Percentiles rank a stretch among this genome's conserved stretches.
phyloP scores from a whole-genome alignment of 2,888 invertebrate species.

The Pteria penguin region DNA sequence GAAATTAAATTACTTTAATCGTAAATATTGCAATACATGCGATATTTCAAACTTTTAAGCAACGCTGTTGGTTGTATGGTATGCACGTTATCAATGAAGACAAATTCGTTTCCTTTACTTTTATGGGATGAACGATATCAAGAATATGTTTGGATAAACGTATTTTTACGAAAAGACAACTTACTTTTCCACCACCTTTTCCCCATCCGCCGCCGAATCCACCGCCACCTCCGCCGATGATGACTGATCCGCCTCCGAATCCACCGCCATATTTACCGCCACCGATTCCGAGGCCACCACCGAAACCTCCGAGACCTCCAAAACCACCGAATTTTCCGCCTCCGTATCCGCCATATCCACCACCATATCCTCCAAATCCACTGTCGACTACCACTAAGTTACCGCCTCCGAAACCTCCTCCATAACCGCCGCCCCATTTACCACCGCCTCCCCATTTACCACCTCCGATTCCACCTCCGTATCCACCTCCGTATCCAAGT shows the following conservation, averaged over 20 bases:
- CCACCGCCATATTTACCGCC: background rate
- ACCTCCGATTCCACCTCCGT: background rate
- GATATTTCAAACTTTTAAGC: too few species aligned
- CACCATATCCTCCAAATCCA: background rate
- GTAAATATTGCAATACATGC: too few species aligned
- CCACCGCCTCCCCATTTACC: background rate
- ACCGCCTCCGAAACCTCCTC: background rate
- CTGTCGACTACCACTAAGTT: background rate
- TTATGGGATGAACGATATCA: too few species aligned
- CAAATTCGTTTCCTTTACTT: too few species aligned
- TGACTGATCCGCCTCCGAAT: background rate
- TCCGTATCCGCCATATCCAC: background rate
- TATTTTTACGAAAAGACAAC: background rate
- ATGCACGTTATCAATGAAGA: too few species aligned
- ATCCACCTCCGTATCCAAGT: background rate
- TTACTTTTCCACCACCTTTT: background rate
- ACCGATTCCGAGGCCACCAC: constrained; percentile 7
- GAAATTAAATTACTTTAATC: too few species aligned
- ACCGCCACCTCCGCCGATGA: background rate
- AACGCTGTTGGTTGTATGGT: background rate
- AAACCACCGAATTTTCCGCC: background rate
- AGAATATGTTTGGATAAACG: too few species aligned
- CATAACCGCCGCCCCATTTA: background rate
- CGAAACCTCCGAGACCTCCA: background rate
- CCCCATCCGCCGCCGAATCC: background rate